A percentile compares a stretch with the other conserved stretches of the same genome.
phyloP scores from a whole-genome alignment of 2,888 invertebrate species.

The Hybos culiciformis region DNA sequence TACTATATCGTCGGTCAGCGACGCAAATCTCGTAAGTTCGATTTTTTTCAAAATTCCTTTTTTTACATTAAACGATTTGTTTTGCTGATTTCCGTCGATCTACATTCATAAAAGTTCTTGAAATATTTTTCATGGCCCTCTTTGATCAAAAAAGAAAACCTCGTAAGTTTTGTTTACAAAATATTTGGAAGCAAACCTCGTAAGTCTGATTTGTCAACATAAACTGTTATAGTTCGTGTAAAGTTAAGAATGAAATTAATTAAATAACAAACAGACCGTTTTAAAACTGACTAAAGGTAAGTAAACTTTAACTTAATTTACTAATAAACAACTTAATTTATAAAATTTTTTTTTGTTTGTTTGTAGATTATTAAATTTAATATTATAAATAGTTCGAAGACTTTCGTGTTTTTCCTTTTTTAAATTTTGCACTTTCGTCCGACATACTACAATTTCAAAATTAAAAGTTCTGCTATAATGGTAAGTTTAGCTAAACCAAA shows the following conservation, averaged over 20 bases:
- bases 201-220: not conserved
- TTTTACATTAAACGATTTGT: not conserved
- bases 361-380: not conserved
- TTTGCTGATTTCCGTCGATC: not conserved
- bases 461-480: not conserved
- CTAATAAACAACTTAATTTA: not conserved
- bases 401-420: not conserved
- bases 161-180: not conserved
- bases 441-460: not conserved
- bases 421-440: not conserved
- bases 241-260: not conserved
- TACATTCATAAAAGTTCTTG: not conserved
- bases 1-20: too few relatives aligned
- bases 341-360: not conserved
- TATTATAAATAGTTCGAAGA: not conserved
- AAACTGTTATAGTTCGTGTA: not conserved
- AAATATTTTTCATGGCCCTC: not conserved
- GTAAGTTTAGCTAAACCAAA: not conserved
- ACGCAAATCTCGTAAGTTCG: too few relatives aligned
- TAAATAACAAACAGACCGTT: not conserved
- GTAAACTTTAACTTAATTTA: not conserved
- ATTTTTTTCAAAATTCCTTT: not conserved
- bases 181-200: not conserved
- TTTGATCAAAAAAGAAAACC: not conserved
- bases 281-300: not conserved